Conservation (phyloP, 92 coral and sea anemone species). For the Diadumene lineata region DNA sequence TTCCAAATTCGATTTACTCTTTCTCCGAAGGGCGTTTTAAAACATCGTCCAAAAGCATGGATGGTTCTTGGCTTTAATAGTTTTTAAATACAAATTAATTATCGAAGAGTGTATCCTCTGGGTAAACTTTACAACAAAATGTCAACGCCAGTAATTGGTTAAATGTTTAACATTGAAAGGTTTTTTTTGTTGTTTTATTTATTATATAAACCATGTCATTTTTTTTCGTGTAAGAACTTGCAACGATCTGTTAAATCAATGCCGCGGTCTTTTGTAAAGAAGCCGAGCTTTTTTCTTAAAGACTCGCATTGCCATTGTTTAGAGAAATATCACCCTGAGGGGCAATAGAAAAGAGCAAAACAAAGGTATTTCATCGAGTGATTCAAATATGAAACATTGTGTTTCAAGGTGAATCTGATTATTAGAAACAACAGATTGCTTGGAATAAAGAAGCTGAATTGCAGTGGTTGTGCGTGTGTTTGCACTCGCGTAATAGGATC, state of each 20-base stretch:
- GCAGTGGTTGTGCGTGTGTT: constrained; percentile 12
- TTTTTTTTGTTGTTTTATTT: constrained; percentile 1
- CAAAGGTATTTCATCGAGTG: not conserved
- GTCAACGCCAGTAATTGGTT: not conserved
- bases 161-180: too few species aligned
- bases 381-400: not conserved
- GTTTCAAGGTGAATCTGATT: constrained; percentile 1
- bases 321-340: not conserved
- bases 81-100: not conserved
- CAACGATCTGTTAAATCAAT: not conserved
- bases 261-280: constrained; percentile 3
- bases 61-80: not conserved
- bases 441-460: not conserved
- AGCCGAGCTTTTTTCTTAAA: constrained; percentile 11
- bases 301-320: constrained; percentile 6
- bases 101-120: not conserved
- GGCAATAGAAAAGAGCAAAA: not conserved
- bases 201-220: not conserved
- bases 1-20: constrained; percentile 2
- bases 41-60: not conserved
- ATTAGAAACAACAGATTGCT: not conserved
- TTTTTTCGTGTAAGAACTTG: not conserved
- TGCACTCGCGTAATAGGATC: not conserved
- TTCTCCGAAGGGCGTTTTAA: not conserved
- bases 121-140: not conserved